Evolutionary conservation across 1,140 invertebrate genomes (phyloP).

Genomic region (Copidosoma floridanum): DNA sequence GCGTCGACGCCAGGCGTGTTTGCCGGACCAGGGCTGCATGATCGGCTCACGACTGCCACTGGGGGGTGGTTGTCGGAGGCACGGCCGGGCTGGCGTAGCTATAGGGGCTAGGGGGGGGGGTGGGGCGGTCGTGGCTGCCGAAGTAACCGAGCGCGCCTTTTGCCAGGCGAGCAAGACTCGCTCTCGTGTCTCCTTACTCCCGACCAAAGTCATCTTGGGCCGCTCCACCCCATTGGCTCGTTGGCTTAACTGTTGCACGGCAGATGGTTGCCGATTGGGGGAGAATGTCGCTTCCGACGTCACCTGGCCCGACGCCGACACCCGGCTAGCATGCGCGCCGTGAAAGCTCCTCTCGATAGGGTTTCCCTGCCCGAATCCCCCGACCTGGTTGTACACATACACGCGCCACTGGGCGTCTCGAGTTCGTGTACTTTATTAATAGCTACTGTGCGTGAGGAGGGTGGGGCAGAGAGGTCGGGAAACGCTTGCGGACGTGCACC

Average conservation of each 20-base stretch:
- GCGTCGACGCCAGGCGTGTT: conserved; percentile 49
- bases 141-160: conserved; percentile 54
- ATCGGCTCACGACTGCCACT: not conserved
- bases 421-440: conserved; percentile 27
- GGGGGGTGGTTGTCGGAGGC: not conserved
- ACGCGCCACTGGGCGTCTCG: not conserved
- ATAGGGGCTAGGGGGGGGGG: not conserved
- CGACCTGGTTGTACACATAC: too few relatives aligned
- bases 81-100: not conserved
- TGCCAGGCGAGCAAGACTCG: conserved; percentile 40
- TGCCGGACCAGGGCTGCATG: conserved; percentile 41
- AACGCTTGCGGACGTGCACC: conserved; percentile 47
- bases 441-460: conserved; percentile 32
- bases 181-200: too few relatives aligned
- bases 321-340: conserved; percentile 40
- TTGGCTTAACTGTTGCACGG: too few relatives aligned
- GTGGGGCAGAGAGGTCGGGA: conserved; percentile 28
- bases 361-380: not conserved
- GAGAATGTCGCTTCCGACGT: conserved; percentile 47
- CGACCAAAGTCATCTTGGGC: not conserved
- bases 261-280: too few relatives aligned
- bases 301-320: conserved; percentile 46
- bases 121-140: conserved; percentile 28
- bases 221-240: not conserved
- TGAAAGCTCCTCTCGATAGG: not conserved